phyloP scores from a whole-genome alignment of 1,140 invertebrate species.

The Mesaphorura yosii region DNA sequence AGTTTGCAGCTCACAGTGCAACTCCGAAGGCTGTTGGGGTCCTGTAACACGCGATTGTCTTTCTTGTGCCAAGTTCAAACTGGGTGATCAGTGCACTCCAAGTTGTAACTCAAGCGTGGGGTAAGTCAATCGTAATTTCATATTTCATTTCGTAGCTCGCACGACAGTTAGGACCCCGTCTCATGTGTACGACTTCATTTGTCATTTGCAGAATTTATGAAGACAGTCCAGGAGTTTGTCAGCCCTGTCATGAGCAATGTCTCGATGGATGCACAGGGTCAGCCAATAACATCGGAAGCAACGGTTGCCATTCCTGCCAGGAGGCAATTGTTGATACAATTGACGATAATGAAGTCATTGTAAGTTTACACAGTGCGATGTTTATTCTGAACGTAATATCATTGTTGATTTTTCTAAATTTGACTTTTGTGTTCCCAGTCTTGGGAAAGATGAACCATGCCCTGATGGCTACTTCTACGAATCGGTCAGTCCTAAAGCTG shows the following conservation, averaged over 20 bases:
- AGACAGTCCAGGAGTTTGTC: slow-evolving; percentile 60
- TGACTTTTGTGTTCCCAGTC: slow-evolving; percentile 54
- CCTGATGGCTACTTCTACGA: slow-evolving; percentile 57
- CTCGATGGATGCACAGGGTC: slow-evolving; percentile 81
- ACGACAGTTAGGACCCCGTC: no score
- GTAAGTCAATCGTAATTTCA: no score
- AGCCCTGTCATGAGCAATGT: slow-evolving; percentile 78
- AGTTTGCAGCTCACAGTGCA: slow-evolving; percentile 80
- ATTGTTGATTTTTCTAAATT: no score
- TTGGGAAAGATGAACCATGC: slow-evolving; percentile 66
- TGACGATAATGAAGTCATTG: slow-evolving; percentile 41
- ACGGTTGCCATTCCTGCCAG: slow-evolving; percentile 78
- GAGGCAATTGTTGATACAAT: slow-evolving; percentile 77
- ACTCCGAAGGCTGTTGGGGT: slow-evolving; percentile 85
- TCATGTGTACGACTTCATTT: no score
- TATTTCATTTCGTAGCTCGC: no score
- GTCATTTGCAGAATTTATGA: slow-evolving; percentile 58
- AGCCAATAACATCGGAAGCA: slow-evolving; percentile 61
- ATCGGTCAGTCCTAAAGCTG: slow-evolving; percentile 62
- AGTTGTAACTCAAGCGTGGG: slow-evolving; percentile 56
- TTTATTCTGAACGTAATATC: no score
- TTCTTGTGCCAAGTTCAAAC: slow-evolving; percentile 68
- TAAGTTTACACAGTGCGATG: no score
- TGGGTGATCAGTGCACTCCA: slow-evolving; percentile 63
- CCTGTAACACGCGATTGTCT: slow-evolving; percentile 78